These are phyloP conservation scores for Climacteris rufus DNA, from an alignment of 2,113 vertebrate genomes.

Conservation along the genomic window DNA sequence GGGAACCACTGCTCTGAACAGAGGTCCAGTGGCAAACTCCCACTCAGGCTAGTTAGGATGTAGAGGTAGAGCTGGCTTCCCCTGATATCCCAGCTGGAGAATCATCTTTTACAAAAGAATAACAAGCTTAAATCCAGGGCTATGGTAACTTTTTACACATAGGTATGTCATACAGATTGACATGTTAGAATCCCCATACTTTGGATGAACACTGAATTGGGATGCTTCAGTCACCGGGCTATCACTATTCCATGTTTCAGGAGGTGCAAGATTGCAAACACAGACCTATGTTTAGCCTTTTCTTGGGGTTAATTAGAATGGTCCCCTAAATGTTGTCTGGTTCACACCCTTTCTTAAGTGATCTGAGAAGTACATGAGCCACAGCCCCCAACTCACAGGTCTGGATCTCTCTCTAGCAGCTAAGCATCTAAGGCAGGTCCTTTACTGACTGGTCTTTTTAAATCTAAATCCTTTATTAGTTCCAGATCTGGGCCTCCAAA, in stretches of 20 bases:
- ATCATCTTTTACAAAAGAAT: neutral
- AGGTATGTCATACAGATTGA: neutral
- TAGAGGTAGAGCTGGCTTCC: neutral
- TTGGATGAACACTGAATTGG: neutral
- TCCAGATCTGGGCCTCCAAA: neutral
- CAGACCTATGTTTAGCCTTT: neutral
- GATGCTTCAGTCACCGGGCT: neutral
- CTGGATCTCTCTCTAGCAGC: neutral
- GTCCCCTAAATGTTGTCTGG: rapidly evolving
- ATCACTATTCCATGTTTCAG: neutral
- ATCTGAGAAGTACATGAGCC: neutral
- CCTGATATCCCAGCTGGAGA: neutral
- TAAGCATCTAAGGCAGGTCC: neutral
- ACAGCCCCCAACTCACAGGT: neutral
- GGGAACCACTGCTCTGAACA: neutral
- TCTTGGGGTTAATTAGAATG: neutral
- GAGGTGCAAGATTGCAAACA: neutral
- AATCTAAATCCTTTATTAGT: neutral
- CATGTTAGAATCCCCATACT: neutral
- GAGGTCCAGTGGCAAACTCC: neutral
- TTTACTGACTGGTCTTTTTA: neutral
- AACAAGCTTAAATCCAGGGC: neutral
- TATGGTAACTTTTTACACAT: neutral
- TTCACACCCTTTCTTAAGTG: neutral
- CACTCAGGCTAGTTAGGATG: neutral